Conservation (phyloP, 2,797 vertebrate genomes). For the Lithobates sylvaticus region DNA sequence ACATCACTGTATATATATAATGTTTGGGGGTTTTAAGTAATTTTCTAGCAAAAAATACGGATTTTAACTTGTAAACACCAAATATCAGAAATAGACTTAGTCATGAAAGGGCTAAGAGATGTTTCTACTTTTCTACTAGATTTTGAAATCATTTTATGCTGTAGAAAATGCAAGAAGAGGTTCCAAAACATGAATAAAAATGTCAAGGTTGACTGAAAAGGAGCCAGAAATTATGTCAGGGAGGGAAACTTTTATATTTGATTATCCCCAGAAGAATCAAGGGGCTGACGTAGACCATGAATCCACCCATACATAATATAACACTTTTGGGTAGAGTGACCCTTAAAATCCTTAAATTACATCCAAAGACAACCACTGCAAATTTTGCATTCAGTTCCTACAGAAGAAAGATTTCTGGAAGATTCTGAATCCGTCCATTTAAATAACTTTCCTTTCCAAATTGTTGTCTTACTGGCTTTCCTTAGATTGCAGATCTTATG, state of each 20-base stretch:
- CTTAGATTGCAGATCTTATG: slow-evolving; percentile 21
- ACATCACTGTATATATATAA: no score
- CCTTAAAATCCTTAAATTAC: neutral
- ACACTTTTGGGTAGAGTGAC: neutral
- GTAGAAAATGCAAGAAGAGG: no score
- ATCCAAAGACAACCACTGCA: neutral
- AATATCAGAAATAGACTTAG: no score
- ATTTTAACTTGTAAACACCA: no score
- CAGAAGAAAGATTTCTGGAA: neutral
- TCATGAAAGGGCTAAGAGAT: no score
- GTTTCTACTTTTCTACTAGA: no score
- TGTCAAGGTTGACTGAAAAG: neutral
- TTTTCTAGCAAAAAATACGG: no score
- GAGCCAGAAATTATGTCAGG: neutral
- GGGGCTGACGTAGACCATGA: neutral
- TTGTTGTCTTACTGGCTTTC: slow-evolving; percentile 1
- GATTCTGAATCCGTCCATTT: neutral
- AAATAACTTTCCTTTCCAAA: neutral
- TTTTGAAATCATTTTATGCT: no score
- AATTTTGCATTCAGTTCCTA: neutral
- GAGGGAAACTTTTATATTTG: neutral
- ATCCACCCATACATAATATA: neutral
- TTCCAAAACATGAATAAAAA: no score
- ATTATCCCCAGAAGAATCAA: neutral
- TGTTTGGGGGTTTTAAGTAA: no score